Evolutionary conservation across 2,797 vertebrate genomes (phyloP).

Genomic region (Salarias fasciatus): DNA sequence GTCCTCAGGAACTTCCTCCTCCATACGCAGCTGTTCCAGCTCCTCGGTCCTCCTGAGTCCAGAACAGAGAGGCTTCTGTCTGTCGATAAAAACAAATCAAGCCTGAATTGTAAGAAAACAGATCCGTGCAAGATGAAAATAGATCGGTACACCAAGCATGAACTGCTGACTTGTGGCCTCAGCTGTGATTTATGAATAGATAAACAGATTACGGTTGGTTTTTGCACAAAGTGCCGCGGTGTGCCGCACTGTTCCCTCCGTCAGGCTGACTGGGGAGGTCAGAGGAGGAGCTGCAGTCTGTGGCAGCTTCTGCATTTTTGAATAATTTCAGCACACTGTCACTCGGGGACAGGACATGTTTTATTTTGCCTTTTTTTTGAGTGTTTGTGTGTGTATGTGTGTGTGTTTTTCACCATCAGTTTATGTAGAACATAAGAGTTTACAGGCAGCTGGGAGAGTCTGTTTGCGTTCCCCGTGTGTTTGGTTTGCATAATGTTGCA

Average conservation of each 20-base stretch:
- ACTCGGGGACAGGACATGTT: not conserved
- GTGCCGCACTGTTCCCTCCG: not conserved
- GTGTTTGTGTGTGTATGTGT: not conserved
- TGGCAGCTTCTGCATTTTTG: not conserved
- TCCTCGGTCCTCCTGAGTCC: no score
- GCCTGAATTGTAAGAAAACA: no score
- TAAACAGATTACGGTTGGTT: no score
- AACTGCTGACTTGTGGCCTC: no score
- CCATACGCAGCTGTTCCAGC: no score
- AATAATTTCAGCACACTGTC: constrained; percentile 18
- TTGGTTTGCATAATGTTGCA: constrained; percentile 17
- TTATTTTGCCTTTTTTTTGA: not conserved
- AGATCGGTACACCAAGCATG: no score
- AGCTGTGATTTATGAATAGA: no score
- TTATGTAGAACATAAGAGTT: constrained; percentile 20
- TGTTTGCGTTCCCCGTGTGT: not conserved
- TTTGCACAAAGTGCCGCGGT: not conserved
- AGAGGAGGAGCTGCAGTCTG: not conserved
- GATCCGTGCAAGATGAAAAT: no score
- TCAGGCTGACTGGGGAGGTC: not conserved
- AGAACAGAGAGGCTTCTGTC: no score
- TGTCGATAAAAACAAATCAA: no score
- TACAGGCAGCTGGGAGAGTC: not conserved
- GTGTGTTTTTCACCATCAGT: constrained; percentile 15
- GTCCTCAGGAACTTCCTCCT: no score